phyloP scores from a whole-genome alignment of 2,113 vertebrate species.

The Microcebus murinus region DNA sequence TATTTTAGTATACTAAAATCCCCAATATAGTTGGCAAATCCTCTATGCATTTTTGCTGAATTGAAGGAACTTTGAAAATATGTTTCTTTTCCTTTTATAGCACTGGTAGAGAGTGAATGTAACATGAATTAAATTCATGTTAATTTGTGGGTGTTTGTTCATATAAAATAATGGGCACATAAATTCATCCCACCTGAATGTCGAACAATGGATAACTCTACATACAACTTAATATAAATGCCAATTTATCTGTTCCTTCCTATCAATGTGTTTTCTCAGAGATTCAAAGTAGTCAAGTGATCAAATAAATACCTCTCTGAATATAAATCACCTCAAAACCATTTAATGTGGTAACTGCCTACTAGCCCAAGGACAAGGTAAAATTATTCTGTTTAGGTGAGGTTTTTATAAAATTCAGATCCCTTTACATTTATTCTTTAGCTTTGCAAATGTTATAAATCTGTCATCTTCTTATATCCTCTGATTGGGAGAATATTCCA shows the following conservation, averaged over 20 bases:
- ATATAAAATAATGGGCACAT: not conserved
- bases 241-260: not conserved
- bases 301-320: slow-evolving; percentile 8
- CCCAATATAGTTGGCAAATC: not conserved
- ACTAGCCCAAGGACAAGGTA: not conserved
- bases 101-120: not conserved
- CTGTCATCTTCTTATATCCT: not conserved
- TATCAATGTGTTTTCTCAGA: slow-evolving; percentile 19
- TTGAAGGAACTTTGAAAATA: not conserved
- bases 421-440: not conserved
- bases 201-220: not conserved
- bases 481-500: not conserved
- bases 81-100: not conserved
- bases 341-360: not conserved
- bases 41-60: not conserved
- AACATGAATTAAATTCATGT: slow-evolving; percentile 38
- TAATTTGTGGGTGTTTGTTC: not conserved
- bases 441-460: not conserved
- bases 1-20: not conserved
- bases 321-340: slow-evolving; percentile 19
- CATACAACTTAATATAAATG: not conserved
- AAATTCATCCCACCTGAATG: not conserved
- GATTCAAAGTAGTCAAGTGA: not conserved
- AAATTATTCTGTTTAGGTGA: not conserved
- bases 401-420: slow-evolving; percentile 5